Evolutionary conservation across 2,797 vertebrate genomes (phyloP).

Genomic region (Dermochelys coriacea): DNA sequence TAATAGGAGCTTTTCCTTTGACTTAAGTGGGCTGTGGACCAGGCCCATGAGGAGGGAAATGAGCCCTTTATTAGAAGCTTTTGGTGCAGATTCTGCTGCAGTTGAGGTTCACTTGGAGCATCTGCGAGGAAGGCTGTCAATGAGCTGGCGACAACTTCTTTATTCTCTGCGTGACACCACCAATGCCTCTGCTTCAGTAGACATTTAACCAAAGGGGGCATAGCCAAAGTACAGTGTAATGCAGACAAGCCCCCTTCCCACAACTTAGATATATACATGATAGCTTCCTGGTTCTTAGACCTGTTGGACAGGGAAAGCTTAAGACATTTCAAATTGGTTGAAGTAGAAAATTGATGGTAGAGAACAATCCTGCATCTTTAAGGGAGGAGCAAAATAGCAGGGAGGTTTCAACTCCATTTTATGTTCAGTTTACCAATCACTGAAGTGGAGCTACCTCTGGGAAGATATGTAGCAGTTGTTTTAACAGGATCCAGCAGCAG

Average conservation of each 20-base stretch:
- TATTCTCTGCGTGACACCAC: background rate
- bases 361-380: background rate
- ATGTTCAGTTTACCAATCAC: background rate
- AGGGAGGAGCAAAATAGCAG: background rate
- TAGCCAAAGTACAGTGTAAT: background rate
- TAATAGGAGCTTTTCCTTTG: background rate
- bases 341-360: background rate
- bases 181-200: accelerated
- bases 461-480: background rate
- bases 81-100: accelerated
- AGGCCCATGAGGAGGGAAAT: background rate
- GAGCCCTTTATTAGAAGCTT: background rate
- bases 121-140: accelerated
- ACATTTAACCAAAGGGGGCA: background rate
- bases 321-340: background rate
- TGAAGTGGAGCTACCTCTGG: background rate
- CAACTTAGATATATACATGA: background rate
- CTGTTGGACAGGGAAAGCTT: background rate
- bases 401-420: background rate
- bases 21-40: background rate
- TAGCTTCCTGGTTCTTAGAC: background rate
- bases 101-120: background rate
- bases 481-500: no score
- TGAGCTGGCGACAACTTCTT: background rate
- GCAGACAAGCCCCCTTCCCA: accelerated